Evolutionary conservation across 2,888 invertebrate genomes (phyloP), one percentile per base, ranked within the genome.

Genomic region (Biston betularia): DNA sequence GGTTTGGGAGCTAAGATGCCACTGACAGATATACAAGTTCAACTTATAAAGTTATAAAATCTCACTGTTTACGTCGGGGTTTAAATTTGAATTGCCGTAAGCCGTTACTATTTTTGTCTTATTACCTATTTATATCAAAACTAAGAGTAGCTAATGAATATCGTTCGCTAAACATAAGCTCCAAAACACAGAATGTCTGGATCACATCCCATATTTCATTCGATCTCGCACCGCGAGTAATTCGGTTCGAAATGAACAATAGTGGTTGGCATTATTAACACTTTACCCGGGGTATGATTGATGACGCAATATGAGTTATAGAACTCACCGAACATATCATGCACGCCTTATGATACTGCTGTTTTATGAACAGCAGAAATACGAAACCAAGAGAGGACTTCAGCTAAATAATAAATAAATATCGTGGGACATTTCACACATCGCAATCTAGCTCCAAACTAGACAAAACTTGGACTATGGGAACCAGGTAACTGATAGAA

Each of bases 191-290:
- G 33, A 44, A 10, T 55, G 65, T 69, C 44, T 59, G 65, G 14
- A 55, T 58, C 59, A 33, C 35, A 44, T 73, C 56, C 56, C 67
- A 68, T 65, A 53, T 57, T 69, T 62, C 65, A 65, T 63, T 68
- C 65, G 69, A 52, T 63, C 57, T 55, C 62, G 62, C 67, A 60
- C 64, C 56, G 52, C 68, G 67, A 67, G 65, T 70, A 79, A 80
- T 83, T 81, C 80, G 76, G 83, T 81, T 79, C 79, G 82, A 83
- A 86, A 83, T 79, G 81, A 83, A 89, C 89, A 89, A 88, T 89
- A 85, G 86, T 83, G 83, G 80, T 81, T 83, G 83, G 87, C 83
- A 89, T 90, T 90, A 90, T 89, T 90, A 92, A 89, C 92, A 90
- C 90, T 90, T 89, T 89, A 68, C 71, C 63, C 88, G 86, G 79